phyloP scores from a whole-genome alignment of 2,888 invertebrate species.

The Drosophila nigricruria region DNA sequence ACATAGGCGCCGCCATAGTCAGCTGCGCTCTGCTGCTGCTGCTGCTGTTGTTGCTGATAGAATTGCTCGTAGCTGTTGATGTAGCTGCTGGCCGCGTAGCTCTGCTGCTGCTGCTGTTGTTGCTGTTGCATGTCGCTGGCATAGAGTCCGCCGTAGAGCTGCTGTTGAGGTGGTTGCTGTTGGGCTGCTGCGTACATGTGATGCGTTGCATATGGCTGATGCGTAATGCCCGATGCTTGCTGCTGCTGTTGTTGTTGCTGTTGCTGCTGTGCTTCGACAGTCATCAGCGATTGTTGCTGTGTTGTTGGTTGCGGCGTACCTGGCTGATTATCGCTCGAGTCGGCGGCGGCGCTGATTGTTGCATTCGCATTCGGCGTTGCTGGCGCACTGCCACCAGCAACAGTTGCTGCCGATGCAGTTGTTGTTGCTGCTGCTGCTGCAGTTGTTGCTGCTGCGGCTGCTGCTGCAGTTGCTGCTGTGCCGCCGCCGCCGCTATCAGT shows the following conservation, averaged over 20 bases:
- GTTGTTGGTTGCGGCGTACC: conserved; percentile 84
- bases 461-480: conserved; percentile 33
- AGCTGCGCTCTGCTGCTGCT: conserved; percentile 65
- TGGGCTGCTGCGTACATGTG: conserved; percentile 64
- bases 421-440: conserved; percentile 31
- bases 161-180: conserved; percentile 84
- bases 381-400: conserved; percentile 49
- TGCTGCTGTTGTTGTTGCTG: conserved; percentile 82
- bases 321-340: conserved; percentile 89
- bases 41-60: conserved; percentile 82
- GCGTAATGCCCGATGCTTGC: conserved; percentile 84
- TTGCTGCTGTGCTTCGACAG: conserved; percentile 83
- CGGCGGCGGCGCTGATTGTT: conserved; percentile 89
- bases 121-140: conserved; percentile 67
- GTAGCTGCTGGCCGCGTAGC: conserved; percentile 76
- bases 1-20: conserved; percentile 63
- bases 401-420: conserved; percentile 22
- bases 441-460: conserved; percentile 21
- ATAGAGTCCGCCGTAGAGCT: conserved; percentile 68
- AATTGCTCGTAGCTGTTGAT: conserved; percentile 84
- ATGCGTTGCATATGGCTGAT: conserved; percentile 73
- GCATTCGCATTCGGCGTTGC: conserved; percentile 62
- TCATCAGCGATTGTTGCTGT: conserved; percentile 85
- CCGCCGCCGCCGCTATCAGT: conserved; percentile 51
- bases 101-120: conserved; percentile 59